Evolutionary conservation across 2,888 invertebrate genomes (phyloP), one percentile per base, ranked within the genome.

Genomic region (Chrysina gloriosa): DNA sequence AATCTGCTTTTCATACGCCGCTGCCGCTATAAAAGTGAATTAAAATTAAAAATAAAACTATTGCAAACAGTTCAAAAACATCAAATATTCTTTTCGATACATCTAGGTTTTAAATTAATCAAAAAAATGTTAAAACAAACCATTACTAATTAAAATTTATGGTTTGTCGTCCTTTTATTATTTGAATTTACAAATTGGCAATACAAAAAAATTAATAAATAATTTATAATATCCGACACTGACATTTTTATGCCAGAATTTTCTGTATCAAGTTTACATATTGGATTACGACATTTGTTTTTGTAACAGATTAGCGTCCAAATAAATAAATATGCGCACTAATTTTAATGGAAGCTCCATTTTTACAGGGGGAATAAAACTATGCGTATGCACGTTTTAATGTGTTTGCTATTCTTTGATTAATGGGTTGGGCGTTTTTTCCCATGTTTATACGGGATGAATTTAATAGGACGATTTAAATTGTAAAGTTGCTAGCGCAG

Each of bases 191-290:
- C 42, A 58, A 58, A 58, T 56, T 56, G 56, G 36, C 56, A 21
- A 21, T 56, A n/a, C n/a, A 56, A 56, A 56, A 52, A 56, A 56
- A 14, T 58, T 42, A 25, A 39, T 58, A 42, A 58, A 58, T 39
- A 58, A 39, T 58, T 23, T 58, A 58, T 58, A 7, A 45, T 58
- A 1, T 27, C 9, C 1, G 5, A 42, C 6, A 42, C 4, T 61
- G n/a, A 25, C 29, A 23, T 56, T 21, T 61, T 25, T 50, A 48
- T 25, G 27, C 48, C 14, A 50, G 14, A 50, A 3, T 2, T 25
- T 61, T 39, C 39, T 14, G 42, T 14, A 42, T 42, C 19, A 27
- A 14, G 39, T 61, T 42, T 61, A 61, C 39, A 27, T 58, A 61
- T 61, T 42, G 42, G n/a, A 61, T 61, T 61, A 42, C 27, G 16